phyloP scores from a whole-genome alignment of 2,888 invertebrate species.

The Lasioglossum pauxillum region DNA sequence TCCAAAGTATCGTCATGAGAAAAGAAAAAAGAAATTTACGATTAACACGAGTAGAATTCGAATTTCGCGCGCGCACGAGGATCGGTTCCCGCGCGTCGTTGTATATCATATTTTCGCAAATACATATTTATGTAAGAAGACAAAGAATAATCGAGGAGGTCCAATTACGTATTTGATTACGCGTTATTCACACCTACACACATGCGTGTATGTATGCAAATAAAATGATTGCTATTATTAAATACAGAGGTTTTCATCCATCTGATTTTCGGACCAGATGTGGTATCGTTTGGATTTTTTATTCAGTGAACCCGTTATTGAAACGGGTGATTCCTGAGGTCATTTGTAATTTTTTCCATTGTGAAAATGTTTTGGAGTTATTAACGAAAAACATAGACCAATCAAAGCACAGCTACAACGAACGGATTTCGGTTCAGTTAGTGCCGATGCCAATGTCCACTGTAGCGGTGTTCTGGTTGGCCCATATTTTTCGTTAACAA shows the following conservation, averaged over 20 bases:
- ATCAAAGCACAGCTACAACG: background rate
- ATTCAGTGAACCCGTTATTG: background rate
- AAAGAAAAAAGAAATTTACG: constrained; percentile 37
- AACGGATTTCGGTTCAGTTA: too few relatives aligned
- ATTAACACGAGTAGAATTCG: constrained; percentile 36
- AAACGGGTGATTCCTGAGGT: background rate
- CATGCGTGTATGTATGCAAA: background rate
- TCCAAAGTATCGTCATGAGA: constrained; percentile 53
- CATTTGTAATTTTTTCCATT: background rate
- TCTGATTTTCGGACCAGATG: background rate
- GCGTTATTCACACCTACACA: background rate
- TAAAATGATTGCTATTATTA: constrained; percentile 10
- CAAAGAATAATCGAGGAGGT: background rate
- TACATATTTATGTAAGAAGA: constrained; percentile 31
- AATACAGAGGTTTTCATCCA: background rate
- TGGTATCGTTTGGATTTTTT: background rate
- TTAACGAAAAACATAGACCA: background rate
- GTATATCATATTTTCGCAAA: constrained; percentile 46
- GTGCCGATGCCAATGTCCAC: background rate
- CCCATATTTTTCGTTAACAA: background rate
- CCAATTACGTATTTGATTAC: background rate
- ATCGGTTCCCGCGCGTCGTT: background rate
- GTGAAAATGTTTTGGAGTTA: background rate
- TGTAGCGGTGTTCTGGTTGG: background rate
- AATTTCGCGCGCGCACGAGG: constrained; percentile 26